Evolutionary conservation across 2,113 vertebrate species (phyloP), one percentile per base, ranked within the genome.

Genomic region (Leucoraja erinaceus): DNA sequence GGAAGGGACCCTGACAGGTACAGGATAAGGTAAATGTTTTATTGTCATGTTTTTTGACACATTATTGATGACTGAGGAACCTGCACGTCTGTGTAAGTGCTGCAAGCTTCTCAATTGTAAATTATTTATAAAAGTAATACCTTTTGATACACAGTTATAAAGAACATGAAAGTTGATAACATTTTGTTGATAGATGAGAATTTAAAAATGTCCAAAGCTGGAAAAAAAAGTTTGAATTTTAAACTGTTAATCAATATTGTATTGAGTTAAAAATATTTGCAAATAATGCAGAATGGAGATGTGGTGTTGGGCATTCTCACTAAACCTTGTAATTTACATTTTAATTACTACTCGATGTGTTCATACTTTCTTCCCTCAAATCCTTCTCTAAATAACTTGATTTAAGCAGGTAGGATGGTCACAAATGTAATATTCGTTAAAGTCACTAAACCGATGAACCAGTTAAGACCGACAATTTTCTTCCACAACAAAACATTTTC

Each of bases 1-100:
- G 97, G 94, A 97, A 97, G 56, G 97, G 97, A 38, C 97, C 97
- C 98, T 99, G 95, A 90, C 93, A 95, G 94, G 94, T 90, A 94
- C 1, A 94, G 93, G 92, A 93, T 66, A 94, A 94, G 8, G 83
- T 16, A 93, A 93, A 74, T 47, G 93, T 79, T 94, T 94, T 94
- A 95, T 93, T 86, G 66, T 59, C 77, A 93, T 79, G 77, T 90
- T 86, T 93, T 94, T 93, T 25, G 70, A 74, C 92, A 93, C 16
- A 84, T 93, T 31, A 54, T 93, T 93, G 81, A 94, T 94, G 93
- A 94, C 93, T 93, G 72, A 93, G 7, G 47, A 75, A 77, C 76
- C 3, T 31, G 9, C 93, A 86, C 72, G 88, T 66, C 93, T 94
- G 93, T 63, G 93, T 84, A 94, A 94, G 83, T 0, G 33, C 18